A percentile compares a stretch with the other conserved stretches of the same genome.
These are phyloP conservation scores for Clarias fuscus DNA, from an alignment of 2,797 vertebrate species.

Conservation along the genomic window DNA sequence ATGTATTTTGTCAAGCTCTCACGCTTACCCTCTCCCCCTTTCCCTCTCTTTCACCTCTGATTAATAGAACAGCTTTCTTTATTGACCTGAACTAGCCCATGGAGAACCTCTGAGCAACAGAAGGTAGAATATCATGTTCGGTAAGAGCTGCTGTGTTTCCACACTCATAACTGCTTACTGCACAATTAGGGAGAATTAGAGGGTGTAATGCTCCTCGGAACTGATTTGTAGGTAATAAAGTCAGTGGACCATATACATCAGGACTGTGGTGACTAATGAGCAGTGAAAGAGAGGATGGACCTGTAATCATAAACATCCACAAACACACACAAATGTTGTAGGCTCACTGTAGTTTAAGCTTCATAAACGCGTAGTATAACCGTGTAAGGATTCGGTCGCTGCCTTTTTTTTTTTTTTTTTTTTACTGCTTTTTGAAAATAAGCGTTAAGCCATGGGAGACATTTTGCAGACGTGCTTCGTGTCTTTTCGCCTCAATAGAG, in stretches of 20 bases:
- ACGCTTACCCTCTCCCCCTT: background rate
- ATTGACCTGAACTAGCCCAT: conserved; percentile 1
- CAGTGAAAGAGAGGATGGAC: conserved; percentile 2
- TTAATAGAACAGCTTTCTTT: conserved; percentile 15
- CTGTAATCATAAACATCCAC: background rate
- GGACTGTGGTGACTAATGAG: background rate
- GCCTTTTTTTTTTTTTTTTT: background rate
- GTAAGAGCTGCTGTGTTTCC: background rate
- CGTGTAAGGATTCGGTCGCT: background rate
- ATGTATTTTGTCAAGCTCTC: background rate
- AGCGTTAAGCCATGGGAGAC: background rate
- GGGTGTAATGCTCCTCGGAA: background rate
- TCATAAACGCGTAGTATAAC: background rate
- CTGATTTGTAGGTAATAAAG: background rate
- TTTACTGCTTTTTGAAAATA: background rate
- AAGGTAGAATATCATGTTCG: background rate
- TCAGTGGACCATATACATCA: background rate
- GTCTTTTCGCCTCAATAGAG: background rate
- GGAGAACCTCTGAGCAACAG: conserved; percentile 3
- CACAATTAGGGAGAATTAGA: conserved; percentile 10
- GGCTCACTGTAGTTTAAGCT: background rate
- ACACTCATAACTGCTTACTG: conserved; percentile 7
- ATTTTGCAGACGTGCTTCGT: background rate
- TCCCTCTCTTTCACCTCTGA: background rate
- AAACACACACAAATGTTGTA: background rate